These are phyloP conservation scores for Pagetopsis macropterus DNA, from an alignment of 2,797 vertebrate genomes.

Conservation along the genomic window DNA sequence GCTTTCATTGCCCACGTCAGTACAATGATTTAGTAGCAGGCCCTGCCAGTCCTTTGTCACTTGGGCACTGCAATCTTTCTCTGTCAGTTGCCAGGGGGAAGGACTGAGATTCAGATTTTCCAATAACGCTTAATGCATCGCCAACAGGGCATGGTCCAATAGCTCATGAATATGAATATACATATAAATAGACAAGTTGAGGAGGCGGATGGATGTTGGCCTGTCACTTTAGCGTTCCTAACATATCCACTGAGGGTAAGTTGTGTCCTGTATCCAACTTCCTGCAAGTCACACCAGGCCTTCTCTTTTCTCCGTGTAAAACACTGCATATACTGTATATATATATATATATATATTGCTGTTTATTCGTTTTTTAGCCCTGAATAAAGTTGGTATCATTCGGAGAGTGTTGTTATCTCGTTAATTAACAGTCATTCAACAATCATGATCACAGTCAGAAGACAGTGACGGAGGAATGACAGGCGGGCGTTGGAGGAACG, in stretches of 20 bases:
- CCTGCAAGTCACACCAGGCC: conserved; percentile 33
- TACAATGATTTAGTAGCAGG: conserved; percentile 79
- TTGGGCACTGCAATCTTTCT: conserved; percentile 83
- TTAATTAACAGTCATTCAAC: conserved; percentile 70
- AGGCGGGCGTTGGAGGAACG: conserved; percentile 56
- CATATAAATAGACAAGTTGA: conserved; percentile 86
- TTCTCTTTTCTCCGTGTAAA: conserved; percentile 17
- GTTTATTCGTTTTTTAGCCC: conserved; percentile 34
- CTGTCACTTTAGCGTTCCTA: conserved; percentile 80
- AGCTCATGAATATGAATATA: conserved; percentile 86
- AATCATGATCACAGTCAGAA: conserved; percentile 50
- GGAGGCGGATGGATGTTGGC: conserved; percentile 81
- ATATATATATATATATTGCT: background rate
- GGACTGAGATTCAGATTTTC: conserved; percentile 79
- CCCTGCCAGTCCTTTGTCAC: conserved; percentile 84
- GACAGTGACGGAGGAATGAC: conserved; percentile 52
- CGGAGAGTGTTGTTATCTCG: conserved; percentile 53
- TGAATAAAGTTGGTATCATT: conserved; percentile 61
- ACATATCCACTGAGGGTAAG: conserved; percentile 79
- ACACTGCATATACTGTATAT: background rate
- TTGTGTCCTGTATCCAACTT: conserved; percentile 64
- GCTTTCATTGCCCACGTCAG: conserved; percentile 75
- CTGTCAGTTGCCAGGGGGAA: conserved; percentile 80
- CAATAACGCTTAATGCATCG: conserved; percentile 85
- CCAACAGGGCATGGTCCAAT: conserved; percentile 76